Percentiles rank a stretch among this genome's conserved stretches.
Conservation (phyloP, 2,113 vertebrate species). For the Scophthalmus maximus region DNA sequence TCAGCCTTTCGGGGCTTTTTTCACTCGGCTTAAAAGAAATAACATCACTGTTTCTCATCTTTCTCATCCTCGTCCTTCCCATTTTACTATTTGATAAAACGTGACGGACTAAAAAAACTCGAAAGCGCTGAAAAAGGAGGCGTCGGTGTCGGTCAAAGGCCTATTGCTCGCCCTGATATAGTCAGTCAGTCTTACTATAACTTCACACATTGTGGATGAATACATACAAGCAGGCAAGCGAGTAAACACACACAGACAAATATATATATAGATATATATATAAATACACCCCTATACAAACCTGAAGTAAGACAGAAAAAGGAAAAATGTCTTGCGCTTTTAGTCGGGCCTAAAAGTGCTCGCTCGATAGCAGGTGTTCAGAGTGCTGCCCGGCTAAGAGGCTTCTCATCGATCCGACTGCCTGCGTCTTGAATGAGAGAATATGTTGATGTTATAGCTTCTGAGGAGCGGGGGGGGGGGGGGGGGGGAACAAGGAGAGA, state of each 20-base stretch:
- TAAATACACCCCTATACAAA: too few relatives aligned
- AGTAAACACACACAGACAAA: not conserved
- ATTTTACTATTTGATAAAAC: not conserved
- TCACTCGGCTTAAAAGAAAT: not conserved
- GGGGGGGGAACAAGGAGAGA: slow-evolving; percentile 1
- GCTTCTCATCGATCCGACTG: slow-evolving; percentile 65
- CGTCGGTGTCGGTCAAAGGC: not conserved
- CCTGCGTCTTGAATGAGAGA: slow-evolving; percentile 55
- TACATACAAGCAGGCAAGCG: too few relatives aligned
- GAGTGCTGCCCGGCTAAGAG: slow-evolving; percentile 55
- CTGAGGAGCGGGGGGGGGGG: slow-evolving; percentile 16
- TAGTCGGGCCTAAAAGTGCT: slow-evolving; percentile 39
- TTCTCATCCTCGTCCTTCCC: not conserved
- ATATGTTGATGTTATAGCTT: slow-evolving; percentile 50
- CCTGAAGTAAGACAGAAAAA: not conserved
- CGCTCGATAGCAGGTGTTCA: slow-evolving; percentile 58
- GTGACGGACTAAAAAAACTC: too few relatives aligned
- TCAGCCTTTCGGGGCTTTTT: not conserved
- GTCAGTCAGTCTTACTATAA: not conserved
- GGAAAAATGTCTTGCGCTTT: slow-evolving; percentile 46
- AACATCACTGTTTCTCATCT: not conserved
- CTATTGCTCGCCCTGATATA: not conserved
- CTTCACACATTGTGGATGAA: not conserved
- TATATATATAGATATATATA: too few relatives aligned
- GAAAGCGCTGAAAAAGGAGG: too few relatives aligned